Conservation (phyloP, 1,140 invertebrate genomes). For the Plectus sambesii region DNA sequence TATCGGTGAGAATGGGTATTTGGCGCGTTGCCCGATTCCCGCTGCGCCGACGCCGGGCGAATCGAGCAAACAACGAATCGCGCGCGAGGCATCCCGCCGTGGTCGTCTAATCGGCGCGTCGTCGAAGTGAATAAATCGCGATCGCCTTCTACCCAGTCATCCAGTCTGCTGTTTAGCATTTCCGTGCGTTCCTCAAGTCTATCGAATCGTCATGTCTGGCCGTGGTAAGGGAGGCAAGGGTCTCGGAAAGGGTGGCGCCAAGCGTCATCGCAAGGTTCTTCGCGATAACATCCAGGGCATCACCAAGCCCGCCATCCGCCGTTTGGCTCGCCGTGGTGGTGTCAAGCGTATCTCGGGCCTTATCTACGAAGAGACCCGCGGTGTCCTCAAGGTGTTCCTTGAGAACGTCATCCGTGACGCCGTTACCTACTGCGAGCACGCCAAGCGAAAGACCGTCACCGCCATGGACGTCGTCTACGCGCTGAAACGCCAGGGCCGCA, state of each 20-base stretch:
- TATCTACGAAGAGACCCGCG: constrained; percentile 54
- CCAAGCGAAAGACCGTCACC: constrained; percentile 66
- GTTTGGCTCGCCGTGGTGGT: constrained; percentile 60
- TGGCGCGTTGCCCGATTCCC: too few species aligned
- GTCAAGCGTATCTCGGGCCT: constrained; percentile 63
- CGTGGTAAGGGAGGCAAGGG: constrained; percentile 59
- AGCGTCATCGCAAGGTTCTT: constrained; percentile 55
- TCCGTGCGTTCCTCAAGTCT: too few species aligned
- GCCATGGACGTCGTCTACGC: constrained; percentile 76
- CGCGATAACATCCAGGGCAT: constrained; percentile 65
- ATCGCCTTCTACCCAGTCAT: too few species aligned
- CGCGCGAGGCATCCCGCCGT: too few species aligned
- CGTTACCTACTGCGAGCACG: constrained; percentile 68
- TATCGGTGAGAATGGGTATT: too few species aligned
- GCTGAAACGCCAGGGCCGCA: constrained; percentile 65
- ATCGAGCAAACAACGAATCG: too few species aligned
- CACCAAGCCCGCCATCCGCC: constrained; percentile 57
- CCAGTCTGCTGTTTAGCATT: too few species aligned
- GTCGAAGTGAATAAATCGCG: too few species aligned
- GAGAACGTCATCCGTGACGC: constrained; percentile 70
- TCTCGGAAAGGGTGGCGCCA: constrained; percentile 58
- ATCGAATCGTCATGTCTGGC: constrained; percentile 55
- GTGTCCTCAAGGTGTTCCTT: constrained; percentile 52
- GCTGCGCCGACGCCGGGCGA: too few species aligned
- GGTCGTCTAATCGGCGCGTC: too few species aligned